Evolutionary conservation across 2,888 invertebrate species (phyloP), one percentile per base, ranked within the genome.

Genomic region (Ariolimax columbianus): DNA sequence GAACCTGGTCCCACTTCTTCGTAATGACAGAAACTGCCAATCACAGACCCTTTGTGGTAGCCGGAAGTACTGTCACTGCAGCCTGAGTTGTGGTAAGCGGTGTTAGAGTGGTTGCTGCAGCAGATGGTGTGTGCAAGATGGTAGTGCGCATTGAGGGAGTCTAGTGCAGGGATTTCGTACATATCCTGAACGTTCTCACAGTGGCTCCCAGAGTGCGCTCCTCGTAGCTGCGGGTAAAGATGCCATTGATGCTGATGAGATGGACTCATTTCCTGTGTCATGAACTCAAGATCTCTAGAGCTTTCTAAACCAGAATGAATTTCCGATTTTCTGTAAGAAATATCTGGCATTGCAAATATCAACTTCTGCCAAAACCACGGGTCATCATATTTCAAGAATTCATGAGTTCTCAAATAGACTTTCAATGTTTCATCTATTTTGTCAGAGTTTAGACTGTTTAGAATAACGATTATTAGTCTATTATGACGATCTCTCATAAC

Each of bases 341-440:
- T 70, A 83, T 90, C 89, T 11, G 97, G 97, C 92, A 97, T 95
- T 88, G 97, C 97, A 94, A 97, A 98, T 92, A 97, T 96, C 88
- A 98, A 95, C 91, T 98, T 96, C 94, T 98, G 97, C 98, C 98
- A 98, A 95, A 98, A 98, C 94, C 97, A 96, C 91, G 97, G 97
- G 94, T 98, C 98, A 91, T 97, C 97, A 96, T 97, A 97, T 90
- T 96, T 95, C 87, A 98, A 95, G 79, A 97, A 96, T 85, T 97
- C 97, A 91, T 97, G 97, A 82, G 97, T 97, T 94, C 97, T 97
- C 89, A 98, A 95, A 94, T 97, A 97, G 89, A 97, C 95, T 92
- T 97, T 96, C 92, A 98, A 96, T 93, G 97, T 97, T 3, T 97
- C 97, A 94, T 97, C 97, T 89, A 97, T 95, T 94, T 97, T 97